A percentile compares a stretch with the other conserved stretches of the same genome.
Conservation (phyloP, 2,888 invertebrate species). For the Acanthopleura granulata region DNA sequence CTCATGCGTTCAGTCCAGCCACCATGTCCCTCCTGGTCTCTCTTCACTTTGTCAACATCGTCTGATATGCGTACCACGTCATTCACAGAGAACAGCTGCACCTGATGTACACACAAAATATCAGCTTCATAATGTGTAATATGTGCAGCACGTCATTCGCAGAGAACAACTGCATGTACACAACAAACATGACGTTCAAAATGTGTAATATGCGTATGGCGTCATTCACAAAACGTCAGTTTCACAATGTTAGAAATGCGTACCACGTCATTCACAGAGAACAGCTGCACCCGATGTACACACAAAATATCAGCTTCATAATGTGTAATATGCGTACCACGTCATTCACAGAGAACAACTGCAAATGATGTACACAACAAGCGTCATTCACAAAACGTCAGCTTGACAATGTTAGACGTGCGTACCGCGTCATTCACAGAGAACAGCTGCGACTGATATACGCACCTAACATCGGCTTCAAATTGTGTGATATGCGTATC, state of each 20-base stretch:
- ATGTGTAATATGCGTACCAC: conserved; percentile 79
- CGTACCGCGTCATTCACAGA: no score
- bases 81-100: conserved; percentile 80
- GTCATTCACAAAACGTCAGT: no score
- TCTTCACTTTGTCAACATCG: conserved; percentile 79
- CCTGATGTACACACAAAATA: conserved; percentile 44
- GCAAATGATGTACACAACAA: conserved; percentile 58
- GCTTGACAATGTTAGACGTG: no score
- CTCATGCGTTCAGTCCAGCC: conserved; percentile 91
- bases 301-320: background rate
- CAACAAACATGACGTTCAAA: background rate
- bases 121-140: no score
- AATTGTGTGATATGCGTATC: no score
- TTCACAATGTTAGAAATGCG: no score
- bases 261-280: no score
- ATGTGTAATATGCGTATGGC: conserved; percentile 80
- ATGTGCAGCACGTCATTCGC: no score
- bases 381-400: no score
- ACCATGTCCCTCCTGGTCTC: conserved; percentile 85
- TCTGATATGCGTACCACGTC: conserved; percentile 83
- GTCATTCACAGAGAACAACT: no score
- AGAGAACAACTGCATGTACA: no score
- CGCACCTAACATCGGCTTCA: background rate
- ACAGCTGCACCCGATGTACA: conserved; percentile 72
- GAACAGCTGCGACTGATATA: conserved; percentile 74